Evolutionary conservation across 2,888 invertebrate genomes (phyloP), one percentile per base, ranked within the genome.

Genomic region (Nephrocerus scutellatus): DNA sequence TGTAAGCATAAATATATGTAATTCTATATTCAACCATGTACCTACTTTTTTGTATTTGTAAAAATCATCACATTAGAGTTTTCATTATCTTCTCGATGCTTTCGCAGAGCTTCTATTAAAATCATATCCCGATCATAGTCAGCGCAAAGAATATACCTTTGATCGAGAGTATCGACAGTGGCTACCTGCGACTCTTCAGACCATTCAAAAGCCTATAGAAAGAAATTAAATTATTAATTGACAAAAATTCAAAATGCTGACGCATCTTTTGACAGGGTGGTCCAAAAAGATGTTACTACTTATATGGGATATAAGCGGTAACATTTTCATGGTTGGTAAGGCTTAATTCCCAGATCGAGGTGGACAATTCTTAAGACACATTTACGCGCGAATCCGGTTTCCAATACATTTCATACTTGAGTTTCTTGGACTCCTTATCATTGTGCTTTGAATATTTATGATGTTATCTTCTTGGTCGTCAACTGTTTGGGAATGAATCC

Each of bases 31-130:
- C 15, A 13, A 23, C 20, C 4, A n/a, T 21, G 4, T 16, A 61
- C 75, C 68, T 70, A 91, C 89, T 88, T 92, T 77, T 97, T 97
- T 13, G 93, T 96, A 55, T 90, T 86, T 2, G 92, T 89, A 61
- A 98, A 98, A 25, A 98, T 84, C 62, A 98, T 88, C 26, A 96
- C 79, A 36, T 89, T 92, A 3, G 88, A 83, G 46, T 77, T 76
- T 22, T 80, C 77, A 59, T 85, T 77, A 9, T 76, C 73, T 47
- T 79, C 78, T 25, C 81, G 72, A 68, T 83, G 95, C 48, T 81
- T 79, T 42, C 87, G 73, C 8, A 92, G 66, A 0, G 83, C 74
- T 69, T 91, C 82, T 14, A 96, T 85, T 18, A 97, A 70, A 60
- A 90, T 92, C 34, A 90, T 91, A 70, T 97, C 95, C 37, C 91